Base-by-base conservation (phyloP, 2,113 vertebrate genomes). In the Regulus satrapa region DNA sequence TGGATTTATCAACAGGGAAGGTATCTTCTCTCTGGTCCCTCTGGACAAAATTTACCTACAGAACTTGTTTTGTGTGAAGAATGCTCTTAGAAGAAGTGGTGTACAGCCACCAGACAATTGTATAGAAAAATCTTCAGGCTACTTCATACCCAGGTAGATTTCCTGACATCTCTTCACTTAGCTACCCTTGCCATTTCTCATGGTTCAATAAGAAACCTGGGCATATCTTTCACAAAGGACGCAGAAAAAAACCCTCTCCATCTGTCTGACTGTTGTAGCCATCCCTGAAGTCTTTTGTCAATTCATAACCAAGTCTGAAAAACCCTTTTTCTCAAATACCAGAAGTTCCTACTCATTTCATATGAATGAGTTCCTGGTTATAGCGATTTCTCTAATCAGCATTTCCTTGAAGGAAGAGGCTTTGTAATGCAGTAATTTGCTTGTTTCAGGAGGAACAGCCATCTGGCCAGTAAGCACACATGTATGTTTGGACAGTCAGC, bases 401-500 rank as follows among this genome's bases (percentile, higher is more conserved):
- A 78, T 68, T 95, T 55, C 45, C 81, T 85, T 78, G 61, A 76
- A 94, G 34, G 45, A 85, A 56, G 6, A 85, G 18, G 31, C 48
- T 31, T 82, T 79, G 40, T 43, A 72, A 68, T 66, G 17, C 56
- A 45, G n/a, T 38, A 32, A 48, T 84, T 69, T 45, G 11, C 14
- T 91, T 82, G 32, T 81, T 92, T 82, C 25, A 49, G 52, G 52
- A 95, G 46, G 38, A 88, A 5, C 21, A 79, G 40, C 34, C 89
- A 89, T 93, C 69, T 92, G 95, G 88, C 54, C 1, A 2, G 69
- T 45, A 15, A 89, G 69, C 52, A 68, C 24, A 71, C 74, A 7
- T 31, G 43, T 45, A 32, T 63, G 41, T 88, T 88, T 89, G 78
- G 85, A 67, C 69, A 85, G 81, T 61, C 81, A 68, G 74, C 85